Conservation (phyloP, 2,797 vertebrate species). For the Scolopax rusticola region DNA sequence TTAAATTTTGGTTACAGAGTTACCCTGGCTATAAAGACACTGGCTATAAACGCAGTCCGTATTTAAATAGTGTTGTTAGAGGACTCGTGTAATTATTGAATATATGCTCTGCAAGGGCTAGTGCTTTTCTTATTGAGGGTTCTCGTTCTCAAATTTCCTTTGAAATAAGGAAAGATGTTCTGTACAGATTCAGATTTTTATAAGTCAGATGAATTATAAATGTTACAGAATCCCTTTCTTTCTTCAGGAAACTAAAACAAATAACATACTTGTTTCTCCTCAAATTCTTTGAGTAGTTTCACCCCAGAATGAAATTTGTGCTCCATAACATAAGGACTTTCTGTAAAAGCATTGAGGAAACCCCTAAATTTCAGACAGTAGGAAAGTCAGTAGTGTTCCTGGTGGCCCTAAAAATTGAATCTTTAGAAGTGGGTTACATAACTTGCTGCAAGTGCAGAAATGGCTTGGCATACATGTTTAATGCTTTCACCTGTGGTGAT, state of each 20-base stretch:
- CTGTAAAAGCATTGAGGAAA: background rate
- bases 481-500: conserved; percentile 37
- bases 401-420: background rate
- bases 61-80: background rate
- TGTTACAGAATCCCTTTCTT: background rate
- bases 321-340: background rate
- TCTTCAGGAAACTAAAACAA: background rate
- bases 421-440: background rate
- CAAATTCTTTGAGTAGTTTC: background rate
- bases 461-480: conserved; percentile 24
- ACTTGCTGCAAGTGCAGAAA: background rate
- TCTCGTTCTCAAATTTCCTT: background rate
- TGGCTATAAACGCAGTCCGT: background rate
- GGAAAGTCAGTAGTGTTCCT: background rate
- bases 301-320: background rate
- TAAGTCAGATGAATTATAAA: background rate
- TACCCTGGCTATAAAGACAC: background rate
- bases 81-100: background rate
- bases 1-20: background rate
- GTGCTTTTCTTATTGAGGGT: background rate
- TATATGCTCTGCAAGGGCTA: background rate
- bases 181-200: background rate
- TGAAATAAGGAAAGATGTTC: background rate
- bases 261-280: background rate
- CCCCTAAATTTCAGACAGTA: background rate